A percentile compares a stretch with the other conserved stretches of the same genome.
These are phyloP conservation scores for Drosophila bocqueti DNA, from an alignment of 1,140 invertebrate species.

Conservation along the genomic window DNA sequence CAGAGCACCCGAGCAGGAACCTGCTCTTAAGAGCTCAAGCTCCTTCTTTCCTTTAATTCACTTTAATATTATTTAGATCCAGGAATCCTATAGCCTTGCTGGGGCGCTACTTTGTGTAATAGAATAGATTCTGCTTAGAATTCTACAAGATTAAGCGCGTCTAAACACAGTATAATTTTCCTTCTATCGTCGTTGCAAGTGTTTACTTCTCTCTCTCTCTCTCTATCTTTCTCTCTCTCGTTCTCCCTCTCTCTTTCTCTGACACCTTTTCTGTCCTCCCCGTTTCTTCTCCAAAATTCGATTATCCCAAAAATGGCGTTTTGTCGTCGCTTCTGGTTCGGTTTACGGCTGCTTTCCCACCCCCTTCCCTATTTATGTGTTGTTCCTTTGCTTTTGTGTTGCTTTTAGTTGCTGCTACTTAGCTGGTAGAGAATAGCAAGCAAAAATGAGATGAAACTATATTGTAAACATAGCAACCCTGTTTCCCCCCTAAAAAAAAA, in stretches of 20 bases:
- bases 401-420: conserved; percentile 45
- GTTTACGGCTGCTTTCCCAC: conserved; percentile 27
- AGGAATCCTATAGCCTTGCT: background rate
- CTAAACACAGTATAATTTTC: conserved; percentile 10
- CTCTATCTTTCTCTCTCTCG: background rate
- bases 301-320: conserved; percentile 9
- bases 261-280: conserved; percentile 11
- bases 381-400: conserved; percentile 36
- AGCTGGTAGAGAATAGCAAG: conserved; percentile 44
- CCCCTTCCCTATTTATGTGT: conserved; percentile 13
- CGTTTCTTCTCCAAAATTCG: background rate
- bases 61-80: background rate
- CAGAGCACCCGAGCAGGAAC: background rate
- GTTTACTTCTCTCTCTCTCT: conserved; percentile 3
- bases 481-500: background rate
- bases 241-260: background rate
- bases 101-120: background rate
- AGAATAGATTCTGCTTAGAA: background rate
- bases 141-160: background rate
- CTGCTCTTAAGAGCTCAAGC: background rate
- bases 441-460: conserved; percentile 21
- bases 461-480: conserved; percentile 34
- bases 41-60: background rate
- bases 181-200: background rate
- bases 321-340: conserved; percentile 23